These are phyloP conservation scores for Eupithecia inturbata DNA, from an alignment of 2,888 invertebrate genomes.

Conservation along the genomic window DNA sequence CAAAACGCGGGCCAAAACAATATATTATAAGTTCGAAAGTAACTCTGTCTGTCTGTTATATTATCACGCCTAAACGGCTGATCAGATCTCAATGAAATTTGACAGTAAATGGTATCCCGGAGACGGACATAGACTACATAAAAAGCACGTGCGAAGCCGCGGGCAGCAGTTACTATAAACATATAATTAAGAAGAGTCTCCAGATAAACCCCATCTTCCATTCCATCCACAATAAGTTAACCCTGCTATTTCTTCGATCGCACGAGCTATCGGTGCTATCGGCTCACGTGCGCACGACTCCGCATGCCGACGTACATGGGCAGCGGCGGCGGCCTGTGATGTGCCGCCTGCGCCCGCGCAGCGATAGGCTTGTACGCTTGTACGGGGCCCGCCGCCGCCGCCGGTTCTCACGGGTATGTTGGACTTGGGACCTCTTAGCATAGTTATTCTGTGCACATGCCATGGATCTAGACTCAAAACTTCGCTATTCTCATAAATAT, in stretches of 20 bases:
- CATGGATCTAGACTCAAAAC: not conserved
- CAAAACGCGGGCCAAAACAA: not conserved
- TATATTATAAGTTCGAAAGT: too few relatives aligned
- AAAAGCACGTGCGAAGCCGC: too few relatives aligned
- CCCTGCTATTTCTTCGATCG: not conserved
- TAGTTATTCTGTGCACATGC: not conserved
- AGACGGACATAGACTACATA: too few relatives aligned
- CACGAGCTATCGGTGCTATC: slow-evolving; percentile 19
- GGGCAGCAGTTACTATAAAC: too few relatives aligned
- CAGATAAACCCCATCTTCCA: not conserved
- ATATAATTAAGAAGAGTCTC: not conserved
- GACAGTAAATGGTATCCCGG: too few relatives aligned
- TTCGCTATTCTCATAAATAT: not conserved
- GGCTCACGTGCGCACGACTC: slow-evolving; percentile 42
- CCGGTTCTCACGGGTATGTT: slow-evolving; percentile 24
- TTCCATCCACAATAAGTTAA: not conserved
- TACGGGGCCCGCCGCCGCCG: slow-evolving; percentile 8
- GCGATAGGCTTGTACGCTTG: slow-evolving; percentile 20
- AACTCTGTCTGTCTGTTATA: too few relatives aligned
- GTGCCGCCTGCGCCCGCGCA: slow-evolving; percentile 35
- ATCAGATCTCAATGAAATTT: too few relatives aligned
- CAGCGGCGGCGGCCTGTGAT: slow-evolving; percentile 40
- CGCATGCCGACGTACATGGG: slow-evolving; percentile 39
- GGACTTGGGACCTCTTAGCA: slow-evolving; percentile 9
- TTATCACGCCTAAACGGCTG: too few relatives aligned